phyloP scores from a whole-genome alignment of 2,797 vertebrate species.

The Lophura swinhoii region DNA sequence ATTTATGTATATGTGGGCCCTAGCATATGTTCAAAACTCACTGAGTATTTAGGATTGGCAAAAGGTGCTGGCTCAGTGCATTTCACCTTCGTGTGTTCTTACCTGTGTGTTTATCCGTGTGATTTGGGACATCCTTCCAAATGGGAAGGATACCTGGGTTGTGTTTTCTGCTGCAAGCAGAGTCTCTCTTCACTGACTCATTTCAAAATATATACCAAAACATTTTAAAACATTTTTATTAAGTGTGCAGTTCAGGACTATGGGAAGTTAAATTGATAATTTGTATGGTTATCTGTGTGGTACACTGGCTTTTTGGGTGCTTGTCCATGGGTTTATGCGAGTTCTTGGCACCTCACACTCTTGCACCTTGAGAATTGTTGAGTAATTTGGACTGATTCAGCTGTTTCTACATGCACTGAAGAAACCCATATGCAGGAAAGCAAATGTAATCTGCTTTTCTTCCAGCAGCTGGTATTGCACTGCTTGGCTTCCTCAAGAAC shows the following conservation, averaged over 20 bases:
- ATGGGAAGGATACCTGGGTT: background rate
- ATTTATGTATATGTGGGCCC: background rate
- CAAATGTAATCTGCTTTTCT: background rate
- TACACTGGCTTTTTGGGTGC: background rate
- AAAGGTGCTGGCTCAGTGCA: background rate
- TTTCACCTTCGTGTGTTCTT: background rate
- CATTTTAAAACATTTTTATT: background rate
- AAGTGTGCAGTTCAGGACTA: background rate
- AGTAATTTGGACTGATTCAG: background rate
- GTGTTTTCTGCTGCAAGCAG: background rate
- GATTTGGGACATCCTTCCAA: background rate
- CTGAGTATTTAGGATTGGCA: background rate
- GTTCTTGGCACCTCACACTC: background rate
- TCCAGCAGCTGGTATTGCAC: background rate
- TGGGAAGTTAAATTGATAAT: fast-evolving
- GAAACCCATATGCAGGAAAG: fast-evolving
- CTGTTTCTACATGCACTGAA: fast-evolving
- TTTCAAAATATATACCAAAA: background rate
- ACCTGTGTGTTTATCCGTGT: fast-evolving
- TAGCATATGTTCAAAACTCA: background rate
- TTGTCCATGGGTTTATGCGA: fast-evolving
- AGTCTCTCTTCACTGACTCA: background rate
- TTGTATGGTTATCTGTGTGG: fast-evolving
- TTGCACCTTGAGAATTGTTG: background rate
- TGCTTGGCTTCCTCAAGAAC: slow-evolving; percentile 17